Evolutionary conservation across 1,140 invertebrate genomes (phyloP).

Genomic region (Spodoptera frugiperda): DNA sequence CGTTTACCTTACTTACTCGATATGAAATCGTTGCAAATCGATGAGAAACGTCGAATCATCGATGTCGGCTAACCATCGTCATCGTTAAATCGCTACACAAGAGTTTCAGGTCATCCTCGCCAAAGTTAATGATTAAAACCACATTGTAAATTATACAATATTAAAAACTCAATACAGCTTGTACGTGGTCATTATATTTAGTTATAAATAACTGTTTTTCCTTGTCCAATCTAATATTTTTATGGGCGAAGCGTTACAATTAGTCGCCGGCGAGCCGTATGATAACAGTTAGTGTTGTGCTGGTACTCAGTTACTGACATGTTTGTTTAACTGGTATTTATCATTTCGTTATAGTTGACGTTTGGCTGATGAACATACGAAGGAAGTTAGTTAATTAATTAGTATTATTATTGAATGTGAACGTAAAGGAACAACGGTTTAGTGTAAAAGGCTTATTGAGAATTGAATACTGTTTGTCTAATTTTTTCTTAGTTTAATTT

Average conservation of each 20-base stretch:
- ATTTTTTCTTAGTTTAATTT: too few relatives aligned
- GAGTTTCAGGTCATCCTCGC: background rate
- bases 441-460: too few relatives aligned
- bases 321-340: conserved; percentile 16
- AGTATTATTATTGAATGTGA: background rate
- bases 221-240: conserved; percentile 59
- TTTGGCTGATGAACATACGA: background rate
- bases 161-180: background rate
- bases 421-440: too few relatives aligned
- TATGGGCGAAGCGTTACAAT: conserved; percentile 58
- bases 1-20: conserved; percentile 23
- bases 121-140: conserved; percentile 3
- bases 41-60: conserved; percentile 14
- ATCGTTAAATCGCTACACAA: conserved; percentile 4
- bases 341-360: background rate
- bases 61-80: background rate
- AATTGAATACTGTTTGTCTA: too few relatives aligned
- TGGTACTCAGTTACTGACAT: too few relatives aligned
- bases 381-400: background rate
- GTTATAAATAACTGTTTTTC: conserved; percentile 56
- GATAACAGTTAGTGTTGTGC: background rate
- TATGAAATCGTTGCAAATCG: conserved; percentile 4
- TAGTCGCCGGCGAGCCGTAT: conserved; percentile 41
- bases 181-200: conserved; percentile 25
- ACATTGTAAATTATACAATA: conserved; percentile 5